Evolutionary conservation across 2,888 invertebrate genomes (phyloP).

Genomic region (Barypeithes pellucidus): DNA sequence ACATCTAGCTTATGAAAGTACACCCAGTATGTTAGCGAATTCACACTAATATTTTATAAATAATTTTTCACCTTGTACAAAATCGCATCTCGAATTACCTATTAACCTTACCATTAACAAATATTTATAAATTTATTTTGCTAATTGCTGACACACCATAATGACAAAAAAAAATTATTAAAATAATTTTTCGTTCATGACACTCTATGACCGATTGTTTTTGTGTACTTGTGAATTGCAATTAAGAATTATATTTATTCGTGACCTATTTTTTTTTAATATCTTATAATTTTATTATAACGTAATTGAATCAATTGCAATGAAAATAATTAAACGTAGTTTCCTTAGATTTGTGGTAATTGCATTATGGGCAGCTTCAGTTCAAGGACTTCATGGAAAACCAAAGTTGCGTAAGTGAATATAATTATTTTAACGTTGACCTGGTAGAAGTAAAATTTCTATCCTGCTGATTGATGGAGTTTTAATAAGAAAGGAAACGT

Average conservation of each 20-base stretch:
- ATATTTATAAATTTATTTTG: slow-evolving; percentile 6
- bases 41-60: slow-evolving; percentile 3
- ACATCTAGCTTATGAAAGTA: not conserved
- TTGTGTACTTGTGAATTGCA: too few relatives aligned
- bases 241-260: not conserved
- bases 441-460: not conserved
- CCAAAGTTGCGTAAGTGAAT: slow-evolving; percentile 23
- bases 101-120: slow-evolving; percentile 3
- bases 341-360: slow-evolving; percentile 5
- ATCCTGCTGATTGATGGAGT: too few relatives aligned
- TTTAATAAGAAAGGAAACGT: too few relatives aligned
- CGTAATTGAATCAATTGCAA: not conserved
- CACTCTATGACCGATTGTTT: too few relatives aligned
- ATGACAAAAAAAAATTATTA: not conserved
- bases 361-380: not conserved
- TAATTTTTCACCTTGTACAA: slow-evolving; percentile 3
- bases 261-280: slow-evolving; percentile 3
- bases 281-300: not conserved
- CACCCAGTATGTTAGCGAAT: not conserved
- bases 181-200: slow-evolving; percentile 11
- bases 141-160: slow-evolving; percentile 15
- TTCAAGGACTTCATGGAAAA: slow-evolving; percentile 18
- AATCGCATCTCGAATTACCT: not conserved
- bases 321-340: slow-evolving; percentile 14
- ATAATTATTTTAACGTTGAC: slow-evolving; percentile 42